phyloP scores from a whole-genome alignment of 2,888 invertebrate species.

The Orchesellides sinensis region DNA sequence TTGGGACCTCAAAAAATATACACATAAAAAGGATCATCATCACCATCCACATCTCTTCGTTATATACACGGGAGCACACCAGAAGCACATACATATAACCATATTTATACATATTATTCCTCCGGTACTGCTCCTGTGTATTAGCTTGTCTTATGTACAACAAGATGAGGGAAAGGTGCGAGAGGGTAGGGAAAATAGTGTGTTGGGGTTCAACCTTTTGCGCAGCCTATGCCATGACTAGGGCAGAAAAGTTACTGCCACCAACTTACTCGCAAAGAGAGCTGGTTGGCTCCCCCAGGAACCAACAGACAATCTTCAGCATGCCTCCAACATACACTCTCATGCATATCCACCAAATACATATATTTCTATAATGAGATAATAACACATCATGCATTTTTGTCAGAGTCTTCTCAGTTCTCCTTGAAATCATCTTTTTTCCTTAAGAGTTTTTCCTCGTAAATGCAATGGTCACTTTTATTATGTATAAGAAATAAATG shows the following conservation, averaged over 20 bases:
- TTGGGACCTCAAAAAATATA: no score
- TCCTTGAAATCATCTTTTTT: no score
- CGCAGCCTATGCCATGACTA: slow-evolving; percentile 73
- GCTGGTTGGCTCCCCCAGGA: slow-evolving; percentile 69
- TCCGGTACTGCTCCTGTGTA: slow-evolving; percentile 27
- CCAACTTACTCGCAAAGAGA: slow-evolving; percentile 62
- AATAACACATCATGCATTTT: no score
- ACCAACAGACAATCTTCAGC: slow-evolving; percentile 34
- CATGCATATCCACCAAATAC: background rate
- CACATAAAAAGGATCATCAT: no score
- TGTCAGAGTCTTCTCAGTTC: no score
- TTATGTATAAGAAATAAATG: background rate
- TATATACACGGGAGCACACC: slow-evolving; percentile 13
- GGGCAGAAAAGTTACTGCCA: slow-evolving; percentile 69
- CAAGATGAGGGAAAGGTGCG: slow-evolving; percentile 34
- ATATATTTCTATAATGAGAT: no score
- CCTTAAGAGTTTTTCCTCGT: no score
- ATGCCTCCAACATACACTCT: background rate
- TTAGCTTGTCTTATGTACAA: slow-evolving; percentile 5
- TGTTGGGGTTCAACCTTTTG: slow-evolving; percentile 72
- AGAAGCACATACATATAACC: slow-evolving; percentile 40
- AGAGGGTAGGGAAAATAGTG: slow-evolving; percentile 22
- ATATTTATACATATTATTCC: no score
- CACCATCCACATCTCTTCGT: slow-evolving; percentile 4
- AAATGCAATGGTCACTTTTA: background rate